Base-by-base conservation (phyloP, 2,797 vertebrate species). In the Bucorvus abyssinicus region DNA sequence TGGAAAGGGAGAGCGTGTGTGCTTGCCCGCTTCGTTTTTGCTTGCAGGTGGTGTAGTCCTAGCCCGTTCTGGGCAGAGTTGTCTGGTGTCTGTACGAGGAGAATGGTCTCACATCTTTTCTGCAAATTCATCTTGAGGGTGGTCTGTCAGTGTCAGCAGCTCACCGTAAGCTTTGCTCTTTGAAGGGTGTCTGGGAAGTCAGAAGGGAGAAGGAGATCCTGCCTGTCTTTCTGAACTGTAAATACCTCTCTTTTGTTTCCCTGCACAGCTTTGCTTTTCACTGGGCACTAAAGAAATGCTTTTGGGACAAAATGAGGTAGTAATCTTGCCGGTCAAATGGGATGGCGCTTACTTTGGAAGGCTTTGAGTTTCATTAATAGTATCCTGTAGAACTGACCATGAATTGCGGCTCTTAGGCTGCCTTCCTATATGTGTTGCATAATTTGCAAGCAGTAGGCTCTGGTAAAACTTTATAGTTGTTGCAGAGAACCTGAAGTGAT, bases 401-500 rank as follows among this genome's bases (percentile, higher is more conserved):
- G 42, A 64, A 26, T 64, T 32, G 16, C 29, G 38, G 55, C 22
- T 71, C 7, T 60, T 34, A 15, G 16, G 36, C 64, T 44, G 34
- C 40, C 21, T 84, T 76, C 34, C 38, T 75, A 0, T 21, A 17
- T 12, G 30, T 0, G 0, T 38, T 80, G 38, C 15, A 8, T 77
- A 65, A 55, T n/a, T 87, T 73, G 40, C 11, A 27, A 64, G 71
- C 26, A 23, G 22, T 49, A 21, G 8, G 6, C 60, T 76, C 22
- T 69, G 7, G 2, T 78, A 83, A 71, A 92, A 94, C 93, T 95
- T 95, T 13, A 8, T 49, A 53, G 36, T 70, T 77, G 64, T 94
- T 44, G 78, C 64, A 49, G 44, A 76, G 52, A 91, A 67, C 63
- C 23, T 70, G 18, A 18, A n/a, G 34, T 38, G 42, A 10, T 50